Base-by-base conservation (phyloP, 2,113 vertebrate genomes). In the Phrynosoma blainvillii region DNA sequence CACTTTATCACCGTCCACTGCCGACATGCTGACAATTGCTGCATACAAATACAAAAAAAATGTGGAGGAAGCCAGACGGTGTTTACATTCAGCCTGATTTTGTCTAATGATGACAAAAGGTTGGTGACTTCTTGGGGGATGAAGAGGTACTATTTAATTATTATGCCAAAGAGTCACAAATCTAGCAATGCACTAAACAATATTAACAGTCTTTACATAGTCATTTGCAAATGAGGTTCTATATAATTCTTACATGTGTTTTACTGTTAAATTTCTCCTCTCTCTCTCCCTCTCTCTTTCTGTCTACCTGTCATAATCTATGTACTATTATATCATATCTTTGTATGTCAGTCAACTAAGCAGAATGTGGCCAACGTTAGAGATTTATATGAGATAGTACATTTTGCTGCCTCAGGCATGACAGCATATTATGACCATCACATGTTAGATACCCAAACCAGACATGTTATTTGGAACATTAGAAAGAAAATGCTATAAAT, bases 1-100 rank as follows among this genome's bases (percentile, higher is more conserved):
- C 95, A 97, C 97, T 98, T 97, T 97, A 97, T 98, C 98, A 97
- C 94, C 95, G 93, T 96, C 95, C 96, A 95, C 90, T 97, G 97
- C 97, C 89, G 93, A 96, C 96, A 94, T 93, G 97, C 96, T 97
- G 98, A 97, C 97, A 96, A 94, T 95, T 83, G 92, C 95, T 95
- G 96, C 96, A 97, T 97, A 97, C 96, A 98, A 97, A 96, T 96
- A 97, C 68, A 90, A 93, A 88, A 90, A 93, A 88, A 95, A 95
- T 93, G 93, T 71, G 90, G 87, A 94, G 91, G 95, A 93, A 95
- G 94, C 91, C 86, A 96, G 96, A 94, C 90, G 96, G 90, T 95
- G 96, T 97, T 97, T 97, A 96, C 95, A 96, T 96, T 97, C 96
- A 95, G 94, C 70, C 91, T 93, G 94, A 96, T 96, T 96, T 95